Evolutionary conservation across 2,113 vertebrate species (phyloP).

Genomic region (Rousettus leschenaultii): DNA sequence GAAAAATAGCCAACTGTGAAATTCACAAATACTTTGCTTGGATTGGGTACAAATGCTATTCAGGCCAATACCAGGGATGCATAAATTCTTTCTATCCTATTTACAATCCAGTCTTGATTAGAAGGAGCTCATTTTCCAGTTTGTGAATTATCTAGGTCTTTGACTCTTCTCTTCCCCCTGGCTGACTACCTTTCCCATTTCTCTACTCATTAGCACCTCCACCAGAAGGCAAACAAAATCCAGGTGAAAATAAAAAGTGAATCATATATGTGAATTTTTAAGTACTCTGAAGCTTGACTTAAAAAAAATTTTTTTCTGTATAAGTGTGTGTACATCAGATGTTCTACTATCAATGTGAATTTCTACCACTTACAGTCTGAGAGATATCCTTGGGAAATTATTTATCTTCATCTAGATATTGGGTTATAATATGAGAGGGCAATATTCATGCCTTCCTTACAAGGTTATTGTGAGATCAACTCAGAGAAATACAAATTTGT

Average conservation of each 20-base stretch:
- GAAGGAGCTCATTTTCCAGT: constrained; percentile 72
- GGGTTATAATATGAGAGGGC: not conserved
- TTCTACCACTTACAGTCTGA: not conserved
- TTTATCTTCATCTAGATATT: not conserved
- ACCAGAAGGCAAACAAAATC: constrained; percentile 36
- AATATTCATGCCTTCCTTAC: not conserved
- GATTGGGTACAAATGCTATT: constrained; percentile 57
- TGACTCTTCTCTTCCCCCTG: constrained; percentile 54
- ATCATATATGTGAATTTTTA: not conserved
- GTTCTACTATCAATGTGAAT: not conserved
- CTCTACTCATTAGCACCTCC: constrained; percentile 58
- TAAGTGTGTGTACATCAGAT: not conserved
- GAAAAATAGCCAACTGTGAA: constrained; percentile 61
- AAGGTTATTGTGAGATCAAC: not conserved
- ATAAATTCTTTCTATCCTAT: constrained; percentile 66
- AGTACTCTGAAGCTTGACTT: not conserved
- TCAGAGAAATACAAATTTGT: not conserved
- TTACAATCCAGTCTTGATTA: constrained; percentile 57
- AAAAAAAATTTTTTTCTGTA: not conserved
- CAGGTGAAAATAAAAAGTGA: constrained; percentile 42
- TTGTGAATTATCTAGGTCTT: constrained; percentile 73
- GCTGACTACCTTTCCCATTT: constrained; percentile 58
- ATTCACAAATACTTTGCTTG: constrained; percentile 50
- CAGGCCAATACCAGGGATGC: constrained; percentile 50
- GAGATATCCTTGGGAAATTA: not conserved